phyloP scores from a whole-genome alignment of 35 echinoderm and acorn worm genomes.

The Strongylocentrotus purpuratus region DNA sequence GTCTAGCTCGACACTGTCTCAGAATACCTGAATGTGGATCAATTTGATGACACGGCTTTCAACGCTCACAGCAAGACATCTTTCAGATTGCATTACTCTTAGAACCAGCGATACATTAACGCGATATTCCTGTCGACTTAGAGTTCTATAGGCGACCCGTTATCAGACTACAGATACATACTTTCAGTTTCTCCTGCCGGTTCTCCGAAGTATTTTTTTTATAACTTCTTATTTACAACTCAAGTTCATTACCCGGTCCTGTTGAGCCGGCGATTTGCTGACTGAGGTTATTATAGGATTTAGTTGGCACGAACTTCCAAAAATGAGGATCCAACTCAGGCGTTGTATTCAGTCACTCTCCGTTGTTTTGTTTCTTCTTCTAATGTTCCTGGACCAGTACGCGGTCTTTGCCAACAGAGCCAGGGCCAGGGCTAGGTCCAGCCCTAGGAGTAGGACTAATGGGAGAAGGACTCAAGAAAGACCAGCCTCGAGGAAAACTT shows the following conservation, averaged over 20 bases:
- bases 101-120: not conserved
- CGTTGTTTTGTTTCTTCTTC: not conserved
- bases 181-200: not conserved
- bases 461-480: not conserved
- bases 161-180: not conserved
- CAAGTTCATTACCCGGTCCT: conserved; percentile 16
- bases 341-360: not conserved
- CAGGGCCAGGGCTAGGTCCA: not conserved
- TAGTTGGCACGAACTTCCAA: conserved; percentile 4
- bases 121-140: not conserved
- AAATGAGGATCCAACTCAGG: not conserved
- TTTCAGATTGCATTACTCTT: not conserved
- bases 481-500: not conserved
- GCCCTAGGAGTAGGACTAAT: not conserved
- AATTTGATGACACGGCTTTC: not conserved
- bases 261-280: not conserved
- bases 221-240: not conserved
- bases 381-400: not conserved
- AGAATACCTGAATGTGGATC: not conserved
- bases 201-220: not conserved
- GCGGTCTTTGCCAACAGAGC: not conserved
- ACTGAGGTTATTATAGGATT: not conserved
- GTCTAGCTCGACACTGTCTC: not conserved
- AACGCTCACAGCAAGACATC: not conserved
- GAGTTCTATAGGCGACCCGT: not conserved